Evolutionary conservation across 1,140 invertebrate species (phyloP), one percentile per base, ranked within the genome.

Genomic region (Vollenhovia emeryi): DNA sequence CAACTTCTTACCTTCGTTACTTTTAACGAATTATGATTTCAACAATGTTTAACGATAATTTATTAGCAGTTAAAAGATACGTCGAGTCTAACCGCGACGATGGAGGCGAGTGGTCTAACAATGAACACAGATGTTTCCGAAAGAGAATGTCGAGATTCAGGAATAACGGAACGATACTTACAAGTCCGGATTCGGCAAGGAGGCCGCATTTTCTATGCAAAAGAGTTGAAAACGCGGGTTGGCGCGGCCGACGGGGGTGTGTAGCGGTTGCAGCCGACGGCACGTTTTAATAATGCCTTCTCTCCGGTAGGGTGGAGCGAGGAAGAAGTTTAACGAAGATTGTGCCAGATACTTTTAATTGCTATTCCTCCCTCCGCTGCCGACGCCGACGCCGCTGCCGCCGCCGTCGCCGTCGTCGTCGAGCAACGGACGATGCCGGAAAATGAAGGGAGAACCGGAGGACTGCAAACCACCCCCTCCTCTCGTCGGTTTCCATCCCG

Each of bases 271-370:
- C 92, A 91, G 92, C 88, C 92, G 91, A 92, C 91, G 91, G 92
- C 92, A 93, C 93, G 91, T 94, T 94, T 94, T 94, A 94, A 94
- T 94, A 94, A 94, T 94, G 92, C 91, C 90, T 91, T 93, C 91
- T 91, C 92, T 89, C 87, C 75, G 40, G 57, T 75, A 85, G 75
- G 84, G 87, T 91, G 78, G 82, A 91, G 86, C 85, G 89, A 92
- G 89, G 92, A 93, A 94, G 93, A 94, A 94, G 93, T 94, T 94
- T 94, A 95, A 94, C 93, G 93, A 94, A 94, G 94, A 94, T 94
- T 94, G 92, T 92, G 92, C 92, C 93, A 93, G 94, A 94, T 94
- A 94, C 93, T 94, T 94, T 94, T 95, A 94, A 94, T 94, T 95
- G 93, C 93, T 93, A 94, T 94, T 94, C 92, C 93, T 91, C 93